Evolutionary conservation across 2,888 invertebrate genomes (phyloP), one percentile per base, ranked within the genome.

Genomic region (Pterostichus niger): DNA sequence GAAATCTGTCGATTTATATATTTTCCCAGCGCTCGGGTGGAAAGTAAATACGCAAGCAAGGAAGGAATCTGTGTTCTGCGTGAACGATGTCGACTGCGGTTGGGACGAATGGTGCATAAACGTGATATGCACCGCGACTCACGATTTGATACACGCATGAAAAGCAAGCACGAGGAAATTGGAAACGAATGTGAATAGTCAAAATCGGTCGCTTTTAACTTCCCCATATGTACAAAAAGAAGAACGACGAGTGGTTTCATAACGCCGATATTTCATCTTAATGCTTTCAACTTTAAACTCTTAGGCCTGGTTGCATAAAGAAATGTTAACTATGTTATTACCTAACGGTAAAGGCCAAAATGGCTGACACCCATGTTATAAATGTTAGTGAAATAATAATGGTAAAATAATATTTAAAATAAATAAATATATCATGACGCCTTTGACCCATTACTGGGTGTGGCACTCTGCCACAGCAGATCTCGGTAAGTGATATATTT

Each of bases 1-100:
- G 75, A 82, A 82, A 82, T 82, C 75, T 82, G 61, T 76, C 82
- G 75, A 82, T 82, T 82, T 82, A 82, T 82, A 82, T 82, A 75
- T 82, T 82, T 82, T 75, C 75, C 15, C 49, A n/a, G 15, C 61
- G 75, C 61, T 75, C 75, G 59, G 46, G 24, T 13, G 33, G 44
- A 82, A 75, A 75, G 75, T 52, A 82, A 82, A 82, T 82, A 82
- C 59, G 44, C 80, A 80, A 31, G 33, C 0, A n/a, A 33, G 35
- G 35, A 64, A n/a, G 64, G 64, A 64, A 3, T 59, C 59, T 31
- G 59, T 10, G 33, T 11, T 59, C 6, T 59, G 31, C 59, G 31
- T 59, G 59, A 59, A 1, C 31, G 59, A 11, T 35, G n/a, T 1
- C 40, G 6, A 40, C 40, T 0, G 40, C 6, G 40, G 40, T 5